Base-by-base conservation (phyloP, 1,140 invertebrate genomes). In the Leptopilina boulardi region DNA sequence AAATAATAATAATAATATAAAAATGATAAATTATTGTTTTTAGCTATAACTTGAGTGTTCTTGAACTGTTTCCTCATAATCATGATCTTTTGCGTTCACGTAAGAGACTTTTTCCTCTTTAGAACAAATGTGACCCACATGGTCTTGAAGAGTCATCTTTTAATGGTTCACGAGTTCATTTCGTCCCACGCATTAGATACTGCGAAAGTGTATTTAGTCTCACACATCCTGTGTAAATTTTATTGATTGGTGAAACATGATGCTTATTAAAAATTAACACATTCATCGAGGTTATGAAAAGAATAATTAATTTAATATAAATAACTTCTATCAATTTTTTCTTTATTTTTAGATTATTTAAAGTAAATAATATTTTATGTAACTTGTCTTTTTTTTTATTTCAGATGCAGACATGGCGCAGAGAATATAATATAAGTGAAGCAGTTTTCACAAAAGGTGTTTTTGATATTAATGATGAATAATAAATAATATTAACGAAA, bases 141-240 rank as follows among this genome's bases (percentile, higher is more conserved):
- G 59, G 26, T 15, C 59, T 66, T 15, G 26, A 26, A n/a, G 59
- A 66, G 26, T 66, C 59, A 66, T 34, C 59, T 34, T 30, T 66
- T 66, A 66, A 34, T 66, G 59, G 23, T 66, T 66, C 23, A 66
- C 59, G 26, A 66, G 59, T 34, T 66, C 59, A 66, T 30, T 30
- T 13, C 26, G 0, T 11, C 59, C 23, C 59, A 66, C 23, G 13
- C 59, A 13, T 30, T 66, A n/a, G 15, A 6, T n/a, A n/a, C 26
- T 30, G n/a, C n/a, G 59, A 34, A 66, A 66, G 13, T 66, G 26
- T 66, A n/a, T 10, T 66, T 30, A 34, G 59, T 66, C 26, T n/a
- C 26, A 66, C 26, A 66, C 59, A 71, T 19, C 10, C 42, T n/a
- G 70, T 42, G 21, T 71, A 19, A 21, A 44, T 47, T 42, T 71